phyloP scores from a whole-genome alignment of 2,888 invertebrate species.

The Dryobota labecula region DNA sequence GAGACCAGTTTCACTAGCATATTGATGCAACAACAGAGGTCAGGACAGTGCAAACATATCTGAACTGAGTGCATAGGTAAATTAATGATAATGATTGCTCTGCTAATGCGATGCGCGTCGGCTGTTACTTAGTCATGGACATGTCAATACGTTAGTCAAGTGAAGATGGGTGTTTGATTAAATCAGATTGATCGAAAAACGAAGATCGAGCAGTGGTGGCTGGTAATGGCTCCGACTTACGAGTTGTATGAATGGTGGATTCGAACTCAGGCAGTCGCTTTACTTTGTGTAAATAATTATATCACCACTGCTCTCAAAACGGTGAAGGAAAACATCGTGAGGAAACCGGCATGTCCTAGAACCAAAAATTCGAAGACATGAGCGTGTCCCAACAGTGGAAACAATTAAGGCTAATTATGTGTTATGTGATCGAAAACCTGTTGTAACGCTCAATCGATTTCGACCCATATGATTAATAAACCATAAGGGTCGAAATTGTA shows the following conservation, averaged over 20 bases:
- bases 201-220: too few species aligned
- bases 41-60: constrained; percentile 51
- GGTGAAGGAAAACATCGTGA: too few species aligned
- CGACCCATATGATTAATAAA: not conserved
- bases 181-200: not conserved
- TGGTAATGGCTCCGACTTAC: too few species aligned
- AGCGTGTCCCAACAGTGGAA: too few species aligned
- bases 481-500: not conserved
- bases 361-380: too few species aligned
- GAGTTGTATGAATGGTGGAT: too few species aligned
- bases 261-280: too few species aligned
- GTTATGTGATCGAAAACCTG: not conserved
- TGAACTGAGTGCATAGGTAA: constrained; percentile 48
- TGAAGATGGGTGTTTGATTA: not conserved
- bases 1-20: constrained; percentile 30
- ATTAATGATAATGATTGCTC: constrained; percentile 52
- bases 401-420: too few species aligned
- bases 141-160: not conserved
- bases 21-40: constrained; percentile 52
- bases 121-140: constrained; percentile 8
- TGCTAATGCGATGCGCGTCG: constrained; percentile 32
- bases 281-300: too few species aligned
- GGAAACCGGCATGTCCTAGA: too few species aligned
- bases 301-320: too few species aligned
- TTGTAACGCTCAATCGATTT: not conserved